A percentile compares a stretch with the other conserved stretches of the same genome.
These are phyloP conservation scores for Dascyllus trimaculatus DNA, from an alignment of 2,113 vertebrate genomes.

Conservation along the genomic window DNA sequence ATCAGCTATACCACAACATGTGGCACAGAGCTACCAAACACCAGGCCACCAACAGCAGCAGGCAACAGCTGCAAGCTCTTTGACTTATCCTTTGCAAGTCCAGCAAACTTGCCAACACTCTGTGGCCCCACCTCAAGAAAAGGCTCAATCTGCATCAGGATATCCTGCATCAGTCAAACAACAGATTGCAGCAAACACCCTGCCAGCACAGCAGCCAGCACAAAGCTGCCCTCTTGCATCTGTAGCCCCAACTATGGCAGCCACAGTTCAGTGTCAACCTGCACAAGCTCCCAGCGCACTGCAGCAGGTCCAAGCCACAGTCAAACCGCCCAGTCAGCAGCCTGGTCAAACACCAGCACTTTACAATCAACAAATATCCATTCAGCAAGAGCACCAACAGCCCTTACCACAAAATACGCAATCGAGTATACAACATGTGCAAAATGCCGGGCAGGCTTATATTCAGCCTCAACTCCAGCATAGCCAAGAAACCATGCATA, in stretches of 20 bases:
- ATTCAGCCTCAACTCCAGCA: constrained; percentile 57
- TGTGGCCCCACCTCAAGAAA: constrained; percentile 42
- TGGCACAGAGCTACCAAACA: constrained; percentile 68
- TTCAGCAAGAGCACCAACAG: constrained; percentile 69
- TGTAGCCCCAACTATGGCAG: constrained; percentile 36
- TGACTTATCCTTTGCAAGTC: constrained; percentile 43
- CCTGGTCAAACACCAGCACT: constrained; percentile 69
- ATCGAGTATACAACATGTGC: constrained; percentile 50
- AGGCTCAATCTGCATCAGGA: constrained; percentile 47
- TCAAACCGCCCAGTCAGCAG: constrained; percentile 61
- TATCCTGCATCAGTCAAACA: constrained; percentile 57
- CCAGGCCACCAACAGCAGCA: constrained; percentile 65
- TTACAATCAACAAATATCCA: constrained; percentile 64
- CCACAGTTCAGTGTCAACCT: constrained; percentile 54
- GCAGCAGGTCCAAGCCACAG: constrained; percentile 55
- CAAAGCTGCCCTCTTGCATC: constrained; percentile 59
- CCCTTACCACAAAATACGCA: constrained; percentile 52
- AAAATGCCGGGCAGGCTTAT: constrained; percentile 54
- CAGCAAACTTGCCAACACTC: constrained; percentile 65
- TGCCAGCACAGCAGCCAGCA: constrained; percentile 60
- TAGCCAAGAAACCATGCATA: constrained; percentile 55
- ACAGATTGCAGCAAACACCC: constrained; percentile 32
- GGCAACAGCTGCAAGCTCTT: constrained; percentile 32
- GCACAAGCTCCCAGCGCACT: constrained; percentile 53
- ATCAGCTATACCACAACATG: constrained; percentile 58